Base-by-base conservation (phyloP, 2,113 vertebrate genomes). In the Rousettus leschenaultii region DNA sequence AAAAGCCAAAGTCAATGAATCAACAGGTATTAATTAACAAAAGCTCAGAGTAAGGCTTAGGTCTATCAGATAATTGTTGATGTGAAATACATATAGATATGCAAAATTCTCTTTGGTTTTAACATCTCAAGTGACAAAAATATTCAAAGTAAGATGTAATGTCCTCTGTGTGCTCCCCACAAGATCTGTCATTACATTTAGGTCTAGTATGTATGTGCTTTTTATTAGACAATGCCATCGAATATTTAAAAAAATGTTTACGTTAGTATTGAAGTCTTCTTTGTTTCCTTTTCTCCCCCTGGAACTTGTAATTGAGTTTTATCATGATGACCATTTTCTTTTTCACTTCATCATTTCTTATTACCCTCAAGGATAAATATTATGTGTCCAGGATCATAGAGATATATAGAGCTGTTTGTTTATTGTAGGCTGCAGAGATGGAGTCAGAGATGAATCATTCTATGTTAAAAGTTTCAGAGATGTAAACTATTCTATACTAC, bases 351-450 rank as follows among this genome's bases (percentile, higher is more conserved):
- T 9, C 55, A 22, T 66, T 48, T 86, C 35, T 68, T 85, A 73
- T 8, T 59, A 22, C 22, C 24, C 53, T 10, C 10, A 43, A 88
- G 38, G 57, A 80, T 59, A 80, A 77, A 38, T 73, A 75, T 16
- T 35, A 38, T 61, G 45, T 85, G 85, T 94, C 28, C 15, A 40
- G 71, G 33, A 85, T 59, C 35, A 26, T 28, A 80, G 78, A 85
- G 61, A 57, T 45, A 7, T 19, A 22, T 33, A 30, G 55, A 71
- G 43, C 10, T 85, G 7, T 96, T 95, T 48, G 48, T 96, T 92
- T 94, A 77, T 92, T 73, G 48, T 86, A 98, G 98, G 96, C 3
- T 97, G 92, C 40, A 48, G 2, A 61, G 73, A 92, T 61, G 43
- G 13, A 51, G 77, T 45, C 14, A 82, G 71, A 78, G 84, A 66